Evolutionary conservation across 2,888 invertebrate genomes (phyloP).

Genomic region (Elysia crispata): DNA sequence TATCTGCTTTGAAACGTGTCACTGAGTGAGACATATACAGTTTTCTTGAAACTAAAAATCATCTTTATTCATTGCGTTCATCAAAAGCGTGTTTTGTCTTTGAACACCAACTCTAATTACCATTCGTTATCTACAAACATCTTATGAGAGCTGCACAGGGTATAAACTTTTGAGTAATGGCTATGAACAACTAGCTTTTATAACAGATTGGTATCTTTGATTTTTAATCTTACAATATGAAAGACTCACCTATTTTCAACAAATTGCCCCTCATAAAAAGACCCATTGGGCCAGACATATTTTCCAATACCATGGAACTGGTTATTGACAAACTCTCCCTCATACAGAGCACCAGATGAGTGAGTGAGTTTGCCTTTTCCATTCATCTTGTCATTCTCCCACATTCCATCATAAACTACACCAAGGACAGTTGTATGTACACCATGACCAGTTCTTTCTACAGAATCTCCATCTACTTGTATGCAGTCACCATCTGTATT

Average conservation of each 20-base stretch:
- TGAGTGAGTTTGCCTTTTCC: slow-evolving; percentile 72
- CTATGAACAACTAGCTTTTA: too few species aligned
- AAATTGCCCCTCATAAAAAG: slow-evolving; percentile 74
- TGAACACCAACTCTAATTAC: too few species aligned
- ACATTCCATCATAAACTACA: slow-evolving; percentile 71
- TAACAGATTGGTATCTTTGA: too few species aligned
- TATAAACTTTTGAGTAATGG: too few species aligned
- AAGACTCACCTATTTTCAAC: slow-evolving; percentile 72
- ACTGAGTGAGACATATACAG: too few species aligned
- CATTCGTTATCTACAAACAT: too few species aligned
- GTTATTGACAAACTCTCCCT: slow-evolving; percentile 75
- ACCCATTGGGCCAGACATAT: slow-evolving; percentile 76
- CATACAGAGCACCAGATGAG: slow-evolving; percentile 71
- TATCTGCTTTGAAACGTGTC: too few species aligned
- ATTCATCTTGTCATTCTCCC: slow-evolving; percentile 75
- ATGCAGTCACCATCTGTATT: slow-evolving; percentile 73
- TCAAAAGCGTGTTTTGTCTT: too few species aligned
- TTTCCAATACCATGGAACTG: slow-evolving; percentile 75
- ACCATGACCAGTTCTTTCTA: slow-evolving; percentile 72
- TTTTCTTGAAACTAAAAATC: too few species aligned
- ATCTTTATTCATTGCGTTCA: too few species aligned
- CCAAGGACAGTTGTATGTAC: slow-evolving; percentile 70
- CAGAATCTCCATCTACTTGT: slow-evolving; percentile 63
- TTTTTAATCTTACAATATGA: too few species aligned
- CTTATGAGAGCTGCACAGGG: too few species aligned